These are phyloP conservation scores for Crenuchus spilurus DNA, from an alignment of 2,797 vertebrate species.

Conservation along the genomic window DNA sequence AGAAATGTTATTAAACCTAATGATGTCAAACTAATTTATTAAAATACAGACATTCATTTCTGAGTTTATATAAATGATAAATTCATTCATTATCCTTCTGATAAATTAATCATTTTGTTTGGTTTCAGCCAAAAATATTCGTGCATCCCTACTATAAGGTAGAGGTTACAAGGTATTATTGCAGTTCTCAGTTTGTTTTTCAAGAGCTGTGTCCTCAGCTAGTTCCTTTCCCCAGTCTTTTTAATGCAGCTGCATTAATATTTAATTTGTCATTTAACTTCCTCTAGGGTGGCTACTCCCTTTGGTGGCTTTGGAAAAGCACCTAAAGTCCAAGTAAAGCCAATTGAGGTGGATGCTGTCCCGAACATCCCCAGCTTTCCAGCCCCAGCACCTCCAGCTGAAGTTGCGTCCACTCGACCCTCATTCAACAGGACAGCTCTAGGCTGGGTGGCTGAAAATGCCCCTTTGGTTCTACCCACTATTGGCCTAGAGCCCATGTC, in stretches of 20 bases:
- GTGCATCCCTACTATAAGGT: too few species aligned
- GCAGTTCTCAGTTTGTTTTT: too few species aligned
- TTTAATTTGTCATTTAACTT: constrained; percentile 52
- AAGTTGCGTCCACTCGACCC: constrained; percentile 77
- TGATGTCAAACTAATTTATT: too few species aligned
- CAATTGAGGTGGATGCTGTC: constrained; percentile 78
- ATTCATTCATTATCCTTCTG: too few species aligned
- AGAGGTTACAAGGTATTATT: too few species aligned
- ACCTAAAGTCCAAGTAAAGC: constrained; percentile 79
- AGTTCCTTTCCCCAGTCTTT: constrained; percentile 13
- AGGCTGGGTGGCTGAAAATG: constrained; percentile 84
- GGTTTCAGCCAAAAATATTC: too few species aligned
- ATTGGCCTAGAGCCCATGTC: constrained; percentile 70
- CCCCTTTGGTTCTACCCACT: constrained; percentile 71
- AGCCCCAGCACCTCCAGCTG: constrained; percentile 75
- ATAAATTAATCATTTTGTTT: too few species aligned
- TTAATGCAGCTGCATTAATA: constrained; percentile 44
- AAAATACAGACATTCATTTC: too few species aligned
- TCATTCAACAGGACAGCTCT: constrained; percentile 93
- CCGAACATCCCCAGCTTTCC: constrained; percentile 72
- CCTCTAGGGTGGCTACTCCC: constrained; percentile 90
- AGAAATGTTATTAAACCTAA: too few species aligned
- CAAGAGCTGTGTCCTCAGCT: not conserved
- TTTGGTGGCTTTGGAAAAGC: constrained; percentile 91
- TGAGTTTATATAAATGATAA: too few species aligned